Evolutionary conservation across 2,888 invertebrate species (phyloP).

Genomic region (Sepiola atlantica): DNA sequence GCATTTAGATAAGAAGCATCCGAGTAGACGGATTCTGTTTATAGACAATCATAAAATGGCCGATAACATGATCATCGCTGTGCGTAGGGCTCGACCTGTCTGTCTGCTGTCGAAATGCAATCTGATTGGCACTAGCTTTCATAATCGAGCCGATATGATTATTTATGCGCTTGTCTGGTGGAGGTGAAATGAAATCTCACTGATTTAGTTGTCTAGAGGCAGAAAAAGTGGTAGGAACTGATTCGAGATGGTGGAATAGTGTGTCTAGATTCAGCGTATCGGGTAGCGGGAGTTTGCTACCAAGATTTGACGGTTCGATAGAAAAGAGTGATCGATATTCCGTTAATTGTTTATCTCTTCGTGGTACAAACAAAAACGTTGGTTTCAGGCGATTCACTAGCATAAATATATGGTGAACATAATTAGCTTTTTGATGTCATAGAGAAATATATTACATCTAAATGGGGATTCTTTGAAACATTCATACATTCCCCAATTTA

Average conservation of each 20-base stretch:
- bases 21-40: background rate
- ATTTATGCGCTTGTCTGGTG: background rate
- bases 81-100: background rate
- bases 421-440: no score
- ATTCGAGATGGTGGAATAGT: no score
- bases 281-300: background rate
- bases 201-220: background rate
- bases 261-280: no score
- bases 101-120: background rate
- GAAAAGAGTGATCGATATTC: background rate
- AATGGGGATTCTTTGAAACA: no score
- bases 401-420: no score
- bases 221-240: background rate
- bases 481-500: no score
- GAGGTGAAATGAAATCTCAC: background rate
- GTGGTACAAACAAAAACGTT: background rate
- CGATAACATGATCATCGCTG: background rate
- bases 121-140: background rate
- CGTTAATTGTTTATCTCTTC: no score
- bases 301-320: background rate
- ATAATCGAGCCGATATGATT: background rate
- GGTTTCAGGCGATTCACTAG: background rate
- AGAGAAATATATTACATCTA: no score
- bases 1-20: background rate
- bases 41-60: background rate